Conservation (phyloP, 2,797 vertebrate genomes). For the Clarias platycephalus region DNA sequence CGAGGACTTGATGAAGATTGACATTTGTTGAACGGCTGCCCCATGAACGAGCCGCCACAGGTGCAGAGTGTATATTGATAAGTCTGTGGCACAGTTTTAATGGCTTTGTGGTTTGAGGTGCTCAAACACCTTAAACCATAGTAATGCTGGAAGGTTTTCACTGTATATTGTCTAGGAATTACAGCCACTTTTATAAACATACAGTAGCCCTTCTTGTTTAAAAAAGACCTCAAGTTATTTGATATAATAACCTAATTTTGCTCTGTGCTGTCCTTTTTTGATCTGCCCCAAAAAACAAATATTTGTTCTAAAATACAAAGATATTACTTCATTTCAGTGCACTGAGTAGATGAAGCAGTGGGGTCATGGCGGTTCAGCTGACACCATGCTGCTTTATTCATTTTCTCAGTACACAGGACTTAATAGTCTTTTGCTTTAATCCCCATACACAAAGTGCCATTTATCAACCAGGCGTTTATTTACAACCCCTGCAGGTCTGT, state of each 20-base stretch:
- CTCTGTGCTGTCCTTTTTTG: neutral
- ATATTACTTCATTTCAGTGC: conserved; percentile 5
- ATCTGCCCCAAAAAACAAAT: neutral
- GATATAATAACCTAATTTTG: conserved; percentile 9
- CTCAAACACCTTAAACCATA: neutral
- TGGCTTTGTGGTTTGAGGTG: neutral
- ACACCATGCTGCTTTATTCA: conserved; percentile 47
- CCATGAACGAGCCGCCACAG: neutral
- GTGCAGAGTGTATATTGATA: too few relatives aligned
- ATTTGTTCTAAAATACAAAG: conserved; percentile 3
- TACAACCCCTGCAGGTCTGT: conserved; percentile 42
- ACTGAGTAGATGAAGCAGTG: conserved; percentile 14
- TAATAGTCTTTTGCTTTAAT: conserved; percentile 50
- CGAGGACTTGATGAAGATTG: neutral
- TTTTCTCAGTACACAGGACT: conserved; percentile 39
- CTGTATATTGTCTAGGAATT: neutral
- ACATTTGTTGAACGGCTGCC: neutral
- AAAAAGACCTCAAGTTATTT: neutral
- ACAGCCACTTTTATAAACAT: neutral
- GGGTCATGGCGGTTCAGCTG: conserved; percentile 35
- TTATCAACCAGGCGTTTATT: conserved; percentile 45
- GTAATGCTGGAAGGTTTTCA: neutral
- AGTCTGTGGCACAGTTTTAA: neutral
- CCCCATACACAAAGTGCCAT: conserved; percentile 47
- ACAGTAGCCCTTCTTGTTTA: neutral